Evolutionary conservation across 2,113 vertebrate species (phyloP).

Genomic region (Muscicapa adusta): DNA sequence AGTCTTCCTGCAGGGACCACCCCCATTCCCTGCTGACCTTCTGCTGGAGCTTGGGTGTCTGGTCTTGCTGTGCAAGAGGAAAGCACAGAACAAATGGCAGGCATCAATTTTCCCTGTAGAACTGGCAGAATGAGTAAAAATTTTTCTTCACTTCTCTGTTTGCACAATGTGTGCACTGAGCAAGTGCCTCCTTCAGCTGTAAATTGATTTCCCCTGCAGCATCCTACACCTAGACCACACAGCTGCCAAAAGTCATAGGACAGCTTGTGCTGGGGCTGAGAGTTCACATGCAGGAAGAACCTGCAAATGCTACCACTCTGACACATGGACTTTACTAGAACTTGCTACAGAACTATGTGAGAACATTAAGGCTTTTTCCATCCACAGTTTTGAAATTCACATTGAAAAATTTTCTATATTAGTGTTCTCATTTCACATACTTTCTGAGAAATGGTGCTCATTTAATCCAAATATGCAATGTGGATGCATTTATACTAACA

Average conservation of each 20-base stretch:
- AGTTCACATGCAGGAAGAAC: not conserved
- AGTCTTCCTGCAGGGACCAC: not conserved
- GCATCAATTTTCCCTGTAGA: not conserved
- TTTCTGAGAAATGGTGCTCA: conserved; percentile 3
- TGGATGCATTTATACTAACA: not conserved
- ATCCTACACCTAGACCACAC: accelerated
- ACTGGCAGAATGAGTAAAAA: not conserved
- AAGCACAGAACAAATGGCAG: not conserved
- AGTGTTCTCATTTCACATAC: not conserved
- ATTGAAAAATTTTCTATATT: not conserved
- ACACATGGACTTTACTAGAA: not conserved
- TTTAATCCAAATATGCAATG: not conserved
- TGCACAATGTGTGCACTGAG: not conserved
- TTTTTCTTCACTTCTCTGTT: not conserved
- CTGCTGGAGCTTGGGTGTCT: not conserved
- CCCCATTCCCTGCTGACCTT: not conserved
- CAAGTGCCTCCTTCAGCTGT: not conserved
- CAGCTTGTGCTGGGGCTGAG: not conserved
- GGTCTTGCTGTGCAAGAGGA: not conserved
- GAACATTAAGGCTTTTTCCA: not conserved
- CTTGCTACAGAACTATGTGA: not conserved
- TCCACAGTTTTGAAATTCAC: not conserved
- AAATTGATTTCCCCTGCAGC: not conserved
- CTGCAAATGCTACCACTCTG: not conserved
- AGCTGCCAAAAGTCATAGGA: not conserved